Conservation (phyloP, 1,140 invertebrate species). For the Sycophila sp. region DNA sequence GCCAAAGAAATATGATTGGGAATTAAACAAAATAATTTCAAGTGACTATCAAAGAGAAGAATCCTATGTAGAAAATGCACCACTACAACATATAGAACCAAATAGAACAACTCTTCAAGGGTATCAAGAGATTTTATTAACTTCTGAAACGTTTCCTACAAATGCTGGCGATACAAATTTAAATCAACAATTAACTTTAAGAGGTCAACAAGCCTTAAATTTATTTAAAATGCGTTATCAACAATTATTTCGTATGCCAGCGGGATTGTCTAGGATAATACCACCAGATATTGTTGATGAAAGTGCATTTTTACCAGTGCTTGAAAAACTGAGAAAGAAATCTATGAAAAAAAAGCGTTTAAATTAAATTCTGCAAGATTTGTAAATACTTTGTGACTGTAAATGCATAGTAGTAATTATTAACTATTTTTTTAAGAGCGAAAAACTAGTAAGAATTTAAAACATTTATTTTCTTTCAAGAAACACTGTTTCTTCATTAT, state of each 20-base stretch:
- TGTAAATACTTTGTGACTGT: too few species aligned
- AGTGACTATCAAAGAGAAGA: neutral
- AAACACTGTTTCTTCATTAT: too few species aligned
- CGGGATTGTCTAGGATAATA: conserved; percentile 33
- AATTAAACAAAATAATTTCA: conserved; percentile 12
- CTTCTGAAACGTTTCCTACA: conserved; percentile 1
- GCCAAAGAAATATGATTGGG: conserved; percentile 28
- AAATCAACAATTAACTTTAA: conserved; percentile 13
- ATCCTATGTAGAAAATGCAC: neutral
- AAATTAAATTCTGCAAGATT: neutral
- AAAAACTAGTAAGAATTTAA: too few species aligned
- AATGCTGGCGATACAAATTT: neutral
- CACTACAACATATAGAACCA: conserved; percentile 8
- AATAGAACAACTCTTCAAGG: conserved; percentile 18
- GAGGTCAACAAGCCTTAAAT: conserved; percentile 44
- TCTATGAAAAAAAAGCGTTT: conserved; percentile 6
- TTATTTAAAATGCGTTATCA: conserved; percentile 52
- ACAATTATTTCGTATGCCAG: conserved; percentile 49
- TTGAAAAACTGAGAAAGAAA: conserved; percentile 31
- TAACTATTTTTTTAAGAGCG: too few species aligned
- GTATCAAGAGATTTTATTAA: conserved; percentile 33
- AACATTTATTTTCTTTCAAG: too few species aligned
- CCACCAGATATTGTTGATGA: conserved; percentile 31
- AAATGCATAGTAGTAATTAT: too few species aligned
- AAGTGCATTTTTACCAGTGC: conserved; percentile 33